Base-by-base conservation (phyloP, 2,797 vertebrate genomes). In the Danionella dracula region DNA sequence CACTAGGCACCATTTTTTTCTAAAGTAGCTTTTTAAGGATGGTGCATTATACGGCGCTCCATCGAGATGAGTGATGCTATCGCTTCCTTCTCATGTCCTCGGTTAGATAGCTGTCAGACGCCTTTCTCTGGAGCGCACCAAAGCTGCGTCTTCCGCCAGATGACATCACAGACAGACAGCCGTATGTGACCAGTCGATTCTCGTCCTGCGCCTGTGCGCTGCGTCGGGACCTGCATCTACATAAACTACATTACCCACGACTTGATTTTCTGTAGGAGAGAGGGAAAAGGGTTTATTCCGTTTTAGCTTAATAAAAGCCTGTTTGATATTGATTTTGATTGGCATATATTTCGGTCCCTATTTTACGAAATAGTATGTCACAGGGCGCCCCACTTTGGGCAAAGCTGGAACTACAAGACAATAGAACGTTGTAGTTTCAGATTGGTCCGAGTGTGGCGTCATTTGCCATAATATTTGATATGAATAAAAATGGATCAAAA, bases 131-230 rank as follows among this genome's bases (percentile, higher is more conserved):
- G 76, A 63, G 60, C 42, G 61, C 68, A 21, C 23, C 54, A 85
- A 84, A 85, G 82, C 85, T 79, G 82, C 83, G 79, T 82, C 83
- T 79, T 84, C 87, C 77, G 82, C 79, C 82, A 85, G 80, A 88
- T 89, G 88, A 89, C 89, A 88, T 90, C 90, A 90, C 85, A 60
- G 20, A 74, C 46, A 65, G 73, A 73, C 66, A 72, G 79, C 71
- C 73, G 72, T 80, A 45, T 77, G 32, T 53, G 59, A 27, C 61
- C 71, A 60, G 41, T 51, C 49, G 27, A 32, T 55, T 66, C 35
- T 15, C 15, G 60, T 4, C 27, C 53, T 13, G 21, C 68, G 71
- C 71, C 72, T 68, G 6, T 27, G 23, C 72, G 60, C 68, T 51
- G 40, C 10, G 32, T 10, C 1, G 8, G 32, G 8, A 3, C 10